A percentile compares a stretch with the other conserved stretches of the same genome.
These are phyloP conservation scores for Lophochroa leadbeateri DNA, from an alignment of 2,113 vertebrate genomes.

Conservation along the genomic window DNA sequence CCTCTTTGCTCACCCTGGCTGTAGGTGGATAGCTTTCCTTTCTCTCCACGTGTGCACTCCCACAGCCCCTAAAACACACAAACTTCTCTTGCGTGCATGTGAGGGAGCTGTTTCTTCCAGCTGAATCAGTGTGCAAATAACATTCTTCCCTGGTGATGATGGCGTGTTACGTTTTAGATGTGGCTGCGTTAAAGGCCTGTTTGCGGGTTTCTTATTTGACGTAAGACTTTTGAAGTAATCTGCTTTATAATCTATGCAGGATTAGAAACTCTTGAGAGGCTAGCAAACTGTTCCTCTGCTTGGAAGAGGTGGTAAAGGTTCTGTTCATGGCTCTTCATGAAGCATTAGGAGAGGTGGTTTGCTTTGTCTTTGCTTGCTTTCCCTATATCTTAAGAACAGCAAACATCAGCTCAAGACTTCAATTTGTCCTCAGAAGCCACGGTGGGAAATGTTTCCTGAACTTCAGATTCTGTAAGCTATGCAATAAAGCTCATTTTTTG, in stretches of 20 bases:
- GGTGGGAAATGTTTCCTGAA: background rate
- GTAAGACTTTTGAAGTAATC: background rate
- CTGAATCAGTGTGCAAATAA: slow-evolving; percentile 40
- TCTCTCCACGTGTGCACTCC: background rate
- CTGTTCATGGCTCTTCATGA: fast-evolving
- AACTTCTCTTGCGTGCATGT: background rate
- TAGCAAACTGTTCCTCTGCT: background rate
- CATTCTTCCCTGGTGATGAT: background rate
- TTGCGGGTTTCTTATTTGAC: background rate
- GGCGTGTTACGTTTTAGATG: fast-evolving
- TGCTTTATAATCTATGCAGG: background rate
- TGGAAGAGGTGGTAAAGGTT: background rate
- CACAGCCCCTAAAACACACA: background rate
- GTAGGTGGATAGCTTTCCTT: background rate
- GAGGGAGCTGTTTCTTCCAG: background rate
- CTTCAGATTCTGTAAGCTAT: background rate
- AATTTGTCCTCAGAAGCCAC: background rate
- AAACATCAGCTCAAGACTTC: background rate
- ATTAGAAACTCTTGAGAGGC: background rate
- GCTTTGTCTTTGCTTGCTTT: background rate
- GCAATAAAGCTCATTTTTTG: background rate
- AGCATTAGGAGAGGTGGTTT: background rate
- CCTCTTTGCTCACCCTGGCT: background rate
- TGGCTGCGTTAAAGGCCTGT: background rate
- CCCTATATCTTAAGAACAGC: background rate